These are phyloP conservation scores for Pogonomyrmex californicus DNA, from an alignment of 1,140 invertebrate genomes.

Conservation along the genomic window DNA sequence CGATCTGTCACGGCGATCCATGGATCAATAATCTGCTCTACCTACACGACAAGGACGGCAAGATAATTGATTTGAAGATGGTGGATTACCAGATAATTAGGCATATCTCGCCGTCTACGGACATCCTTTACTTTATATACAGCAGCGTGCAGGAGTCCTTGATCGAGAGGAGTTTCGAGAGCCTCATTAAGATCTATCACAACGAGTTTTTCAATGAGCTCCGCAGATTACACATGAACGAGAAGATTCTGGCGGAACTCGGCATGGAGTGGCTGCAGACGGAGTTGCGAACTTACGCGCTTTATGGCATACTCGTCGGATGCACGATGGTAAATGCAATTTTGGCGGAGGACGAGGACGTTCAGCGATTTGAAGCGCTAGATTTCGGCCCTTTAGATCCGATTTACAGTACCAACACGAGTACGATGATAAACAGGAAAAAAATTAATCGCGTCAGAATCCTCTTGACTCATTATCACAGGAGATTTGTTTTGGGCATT, in stretches of 20 bases:
- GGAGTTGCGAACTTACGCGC: constrained; percentile 72
- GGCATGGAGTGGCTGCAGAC: constrained; percentile 73
- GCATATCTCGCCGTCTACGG: constrained; percentile 77
- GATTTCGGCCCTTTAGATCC: not conserved
- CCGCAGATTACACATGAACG: constrained; percentile 23
- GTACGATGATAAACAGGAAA: not conserved
- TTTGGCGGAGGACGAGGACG: constrained; percentile 64
- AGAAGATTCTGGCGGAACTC: constrained; percentile 54
- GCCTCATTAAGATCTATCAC: constrained; percentile 80
- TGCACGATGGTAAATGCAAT: constrained; percentile 76
- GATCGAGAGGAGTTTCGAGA: constrained; percentile 77
- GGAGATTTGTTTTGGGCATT: not conserved
- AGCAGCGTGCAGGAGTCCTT: constrained; percentile 76
- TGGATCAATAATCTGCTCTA: constrained; percentile 86
- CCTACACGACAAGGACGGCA: constrained; percentile 69
- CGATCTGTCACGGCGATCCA: constrained; percentile 84
- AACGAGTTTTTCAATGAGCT: constrained; percentile 70
- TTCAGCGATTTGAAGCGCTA: constrained; percentile 27
- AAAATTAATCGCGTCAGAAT: not conserved
- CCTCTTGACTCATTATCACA: not conserved
- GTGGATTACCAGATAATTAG: constrained; percentile 83
- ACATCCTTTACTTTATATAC: constrained; percentile 83
- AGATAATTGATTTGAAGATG: constrained; percentile 75
- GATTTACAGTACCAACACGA: not conserved
- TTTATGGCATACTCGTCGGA: constrained; percentile 76